These are phyloP conservation scores for Rhabditophanes sp. DNA, from an alignment of 2,888 invertebrate genomes.

Conservation along the genomic window DNA sequence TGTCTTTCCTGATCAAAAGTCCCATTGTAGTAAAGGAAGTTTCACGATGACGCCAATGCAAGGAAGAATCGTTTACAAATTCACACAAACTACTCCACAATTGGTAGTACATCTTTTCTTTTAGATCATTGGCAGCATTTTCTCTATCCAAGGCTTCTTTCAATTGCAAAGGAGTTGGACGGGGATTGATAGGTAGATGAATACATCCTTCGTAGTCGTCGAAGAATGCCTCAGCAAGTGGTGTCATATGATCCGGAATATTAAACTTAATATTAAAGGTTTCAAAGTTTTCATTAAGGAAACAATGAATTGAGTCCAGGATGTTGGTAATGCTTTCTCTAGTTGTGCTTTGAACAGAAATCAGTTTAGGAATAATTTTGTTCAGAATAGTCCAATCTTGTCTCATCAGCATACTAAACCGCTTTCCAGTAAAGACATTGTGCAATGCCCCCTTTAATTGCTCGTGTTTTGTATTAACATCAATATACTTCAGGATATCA, in stretches of 20 bases:
- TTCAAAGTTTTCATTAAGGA: constrained; percentile 41
- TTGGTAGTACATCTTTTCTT: not conserved
- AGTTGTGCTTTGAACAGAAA: constrained; percentile 56
- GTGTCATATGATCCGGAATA: constrained; percentile 10
- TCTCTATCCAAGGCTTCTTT: constrained; percentile 1
- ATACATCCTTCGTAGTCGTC: constrained; percentile 10
- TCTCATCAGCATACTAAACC: constrained; percentile 55
- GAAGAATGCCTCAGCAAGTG: constrained; percentile 9
- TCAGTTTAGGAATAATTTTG: constrained; percentile 62
- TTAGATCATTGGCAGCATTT: constrained; percentile 3
- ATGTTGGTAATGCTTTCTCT: constrained; percentile 18
- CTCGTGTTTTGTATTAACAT: constrained; percentile 55
- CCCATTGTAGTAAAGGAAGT: not conserved
- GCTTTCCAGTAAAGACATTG: constrained; percentile 57
- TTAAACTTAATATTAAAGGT: constrained; percentile 1
- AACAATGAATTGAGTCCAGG: constrained; percentile 46
- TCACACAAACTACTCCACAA: constrained; percentile 1
- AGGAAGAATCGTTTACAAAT: constrained; percentile 1
- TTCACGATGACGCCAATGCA: constrained; percentile 5
- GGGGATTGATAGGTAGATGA: constrained; percentile 7
- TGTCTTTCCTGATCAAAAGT: no score
- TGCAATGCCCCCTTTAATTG: constrained; percentile 65
- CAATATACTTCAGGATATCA: constrained; percentile 53
- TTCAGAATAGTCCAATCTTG: constrained; percentile 62
- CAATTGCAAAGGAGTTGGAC: constrained; percentile 1